A percentile compares a stretch with the other conserved stretches of the same genome.
Conservation (phyloP, 2,888 invertebrate species). For the Lumbricus terrestris region DNA sequence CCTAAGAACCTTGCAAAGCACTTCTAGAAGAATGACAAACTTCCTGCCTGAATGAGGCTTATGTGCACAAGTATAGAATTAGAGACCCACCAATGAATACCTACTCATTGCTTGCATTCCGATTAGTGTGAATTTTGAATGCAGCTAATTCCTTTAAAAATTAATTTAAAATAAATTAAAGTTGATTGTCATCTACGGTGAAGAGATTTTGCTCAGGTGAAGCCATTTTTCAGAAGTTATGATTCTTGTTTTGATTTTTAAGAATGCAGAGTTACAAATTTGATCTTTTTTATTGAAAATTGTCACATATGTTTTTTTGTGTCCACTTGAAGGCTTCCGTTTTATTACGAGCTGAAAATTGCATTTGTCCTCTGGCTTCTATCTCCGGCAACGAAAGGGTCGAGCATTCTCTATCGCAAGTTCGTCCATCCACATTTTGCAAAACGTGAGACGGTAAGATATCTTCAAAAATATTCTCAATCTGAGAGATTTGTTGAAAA, state of each 20-base stretch:
- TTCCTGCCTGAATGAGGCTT: neutral
- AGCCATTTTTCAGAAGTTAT: neutral
- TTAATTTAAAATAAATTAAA: neutral
- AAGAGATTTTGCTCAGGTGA: neutral
- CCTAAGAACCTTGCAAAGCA: neutral
- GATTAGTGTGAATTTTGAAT: neutral
- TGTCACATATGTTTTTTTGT: neutral
- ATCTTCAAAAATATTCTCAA: neutral
- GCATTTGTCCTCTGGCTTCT: slow-evolving; percentile 91
- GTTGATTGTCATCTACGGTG: neutral
- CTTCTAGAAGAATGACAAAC: neutral
- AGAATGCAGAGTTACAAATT: neutral
- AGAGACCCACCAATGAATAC: neutral
- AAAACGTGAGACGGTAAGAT: slow-evolving; percentile 74
- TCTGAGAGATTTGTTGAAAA: neutral
- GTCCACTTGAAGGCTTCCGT: slow-evolving; percentile 78
- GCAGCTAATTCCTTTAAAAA: neutral
- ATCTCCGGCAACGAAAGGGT: slow-evolving; percentile 92
- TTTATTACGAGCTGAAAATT: slow-evolving; percentile 98
- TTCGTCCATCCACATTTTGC: slow-evolving; percentile 92
- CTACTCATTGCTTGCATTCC: neutral
- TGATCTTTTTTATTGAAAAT: neutral
- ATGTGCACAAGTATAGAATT: neutral
- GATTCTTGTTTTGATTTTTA: neutral
- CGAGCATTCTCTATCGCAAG: slow-evolving; percentile 90